Percentiles rank a stretch among this genome's conserved stretches.
Conservation (phyloP, 2,797 vertebrate species). For the Alfaro cultratus region DNA sequence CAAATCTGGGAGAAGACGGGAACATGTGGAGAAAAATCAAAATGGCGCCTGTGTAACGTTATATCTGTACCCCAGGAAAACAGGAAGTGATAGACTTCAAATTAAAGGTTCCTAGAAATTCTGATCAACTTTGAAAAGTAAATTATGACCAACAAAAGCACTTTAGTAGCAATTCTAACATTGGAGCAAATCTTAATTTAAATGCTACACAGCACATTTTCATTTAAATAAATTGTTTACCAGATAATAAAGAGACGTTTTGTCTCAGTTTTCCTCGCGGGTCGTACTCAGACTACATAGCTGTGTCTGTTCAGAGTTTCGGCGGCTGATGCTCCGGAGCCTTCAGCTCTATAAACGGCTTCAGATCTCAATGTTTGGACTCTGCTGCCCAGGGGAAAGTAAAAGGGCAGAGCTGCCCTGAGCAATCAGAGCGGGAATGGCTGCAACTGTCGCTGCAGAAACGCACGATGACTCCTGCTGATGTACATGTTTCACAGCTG, state of each 20-base stretch:
- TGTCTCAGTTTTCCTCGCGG: neutral
- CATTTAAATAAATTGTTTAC: neutral
- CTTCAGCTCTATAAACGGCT: constrained; percentile 47
- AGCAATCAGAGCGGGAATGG: constrained; percentile 47
- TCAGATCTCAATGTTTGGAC: constrained; percentile 58
- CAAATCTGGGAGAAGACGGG: too few relatives aligned
- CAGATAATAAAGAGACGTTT: neutral
- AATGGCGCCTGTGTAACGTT: neutral
- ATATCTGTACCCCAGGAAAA: neutral
- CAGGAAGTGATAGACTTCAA: neutral
- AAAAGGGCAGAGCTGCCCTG: constrained; percentile 45
- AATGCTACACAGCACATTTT: neutral
- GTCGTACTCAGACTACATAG: neutral
- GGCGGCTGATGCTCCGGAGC: constrained; percentile 8
- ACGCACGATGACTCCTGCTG: constrained; percentile 34
- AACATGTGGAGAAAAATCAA: neutral
- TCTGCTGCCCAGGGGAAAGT: constrained; percentile 38
- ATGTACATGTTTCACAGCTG: constrained; percentile 55
- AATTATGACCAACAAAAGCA: neutral
- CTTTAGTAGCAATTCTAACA: neutral
- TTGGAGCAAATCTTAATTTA: neutral
- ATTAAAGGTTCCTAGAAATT: neutral
- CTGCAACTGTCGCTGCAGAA: constrained; percentile 11
- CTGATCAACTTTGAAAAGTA: neutral
- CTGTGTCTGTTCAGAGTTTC: neutral